Percentiles rank a stretch among this genome's conserved stretches.
These are phyloP conservation scores for Pseudochromis fuscus DNA, from an alignment of 2,797 vertebrate species.

Conservation along the genomic window DNA sequence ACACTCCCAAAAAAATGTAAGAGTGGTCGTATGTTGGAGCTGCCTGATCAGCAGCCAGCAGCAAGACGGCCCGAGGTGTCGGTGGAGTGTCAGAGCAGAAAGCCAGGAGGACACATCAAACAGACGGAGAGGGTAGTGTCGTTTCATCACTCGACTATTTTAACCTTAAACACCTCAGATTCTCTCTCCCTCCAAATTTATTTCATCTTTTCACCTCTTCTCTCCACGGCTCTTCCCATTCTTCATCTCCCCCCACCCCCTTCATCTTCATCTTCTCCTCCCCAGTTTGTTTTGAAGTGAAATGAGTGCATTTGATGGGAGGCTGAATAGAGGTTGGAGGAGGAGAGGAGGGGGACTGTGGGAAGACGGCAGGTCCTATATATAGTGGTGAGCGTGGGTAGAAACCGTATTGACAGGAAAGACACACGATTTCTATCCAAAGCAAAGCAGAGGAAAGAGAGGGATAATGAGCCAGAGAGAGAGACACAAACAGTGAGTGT, in stretches of 20 bases:
- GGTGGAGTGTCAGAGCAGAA: neutral
- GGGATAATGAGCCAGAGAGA: slow-evolving; percentile 60
- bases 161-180: slow-evolving; percentile 21
- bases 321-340: slow-evolving; percentile 67
- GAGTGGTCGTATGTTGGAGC: neutral
- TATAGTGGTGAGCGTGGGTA: slow-evolving; percentile 79
- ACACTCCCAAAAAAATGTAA: slow-evolving; percentile 14
- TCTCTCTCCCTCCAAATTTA: slow-evolving; percentile 12
- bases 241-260: neutral
- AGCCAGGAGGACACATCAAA: slow-evolving; percentile 6
- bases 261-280: slow-evolving; percentile 28
- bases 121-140: neutral
- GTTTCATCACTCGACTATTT: slow-evolving; percentile 9
- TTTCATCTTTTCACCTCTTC: neutral
- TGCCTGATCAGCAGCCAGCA: slow-evolving; percentile 36
- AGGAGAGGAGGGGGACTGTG: slow-evolving; percentile 66
- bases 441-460: slow-evolving; percentile 58
- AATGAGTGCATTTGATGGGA: slow-evolving; percentile 65
- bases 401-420: slow-evolving; percentile 76
- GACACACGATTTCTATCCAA: slow-evolving; percentile 70
- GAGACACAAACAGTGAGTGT: slow-evolving; percentile 28
- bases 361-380: slow-evolving; percentile 76
- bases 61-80: slow-evolving; percentile 32
- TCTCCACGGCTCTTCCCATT: slow-evolving; percentile 1
- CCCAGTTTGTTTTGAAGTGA: slow-evolving; percentile 59